phyloP scores from a whole-genome alignment of 64 coral and sea anemone genomes.

The Stichodactyla mertensii region DNA sequence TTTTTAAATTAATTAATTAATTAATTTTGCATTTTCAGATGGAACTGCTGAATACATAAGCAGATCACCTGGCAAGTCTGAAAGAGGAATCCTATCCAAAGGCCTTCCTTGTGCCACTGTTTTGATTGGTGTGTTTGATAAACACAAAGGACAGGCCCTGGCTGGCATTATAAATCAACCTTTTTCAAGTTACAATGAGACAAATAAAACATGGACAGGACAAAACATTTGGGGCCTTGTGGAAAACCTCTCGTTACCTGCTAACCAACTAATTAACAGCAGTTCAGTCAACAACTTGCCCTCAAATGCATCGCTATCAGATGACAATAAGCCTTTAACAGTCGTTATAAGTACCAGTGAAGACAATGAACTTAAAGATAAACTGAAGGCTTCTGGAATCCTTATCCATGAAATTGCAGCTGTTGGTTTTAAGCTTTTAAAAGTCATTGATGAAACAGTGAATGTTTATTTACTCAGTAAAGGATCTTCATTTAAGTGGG shows the following conservation, averaged over 20 bases:
- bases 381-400: conserved; percentile 32
- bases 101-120: conserved; percentile 74
- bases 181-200: conserved; percentile 40
- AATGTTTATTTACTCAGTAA: conserved; percentile 75
- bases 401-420: conserved; percentile 54
- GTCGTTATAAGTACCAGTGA: conserved; percentile 74
- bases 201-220: conserved; percentile 39
- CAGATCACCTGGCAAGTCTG: conserved; percentile 25
- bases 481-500: conserved; percentile 80
- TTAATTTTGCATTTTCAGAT: conserved; percentile 45
- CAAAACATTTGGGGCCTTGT: conserved; percentile 44
- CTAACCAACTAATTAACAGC: not conserved
- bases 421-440: conserved; percentile 75
- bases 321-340: not conserved
- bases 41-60: conserved; percentile 66
- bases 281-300: not conserved
- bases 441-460: conserved; percentile 59
- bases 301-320: not conserved
- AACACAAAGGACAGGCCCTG: conserved; percentile 45
- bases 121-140: conserved; percentile 80
- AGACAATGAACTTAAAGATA: conserved; percentile 36
- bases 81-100: conserved; percentile 32
- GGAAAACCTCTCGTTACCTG: not conserved
- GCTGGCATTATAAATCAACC: conserved; percentile 80
- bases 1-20: not conserved